Conservation (phyloP, 2,888 invertebrate species). For the Sarcophaga caerulescens region DNA sequence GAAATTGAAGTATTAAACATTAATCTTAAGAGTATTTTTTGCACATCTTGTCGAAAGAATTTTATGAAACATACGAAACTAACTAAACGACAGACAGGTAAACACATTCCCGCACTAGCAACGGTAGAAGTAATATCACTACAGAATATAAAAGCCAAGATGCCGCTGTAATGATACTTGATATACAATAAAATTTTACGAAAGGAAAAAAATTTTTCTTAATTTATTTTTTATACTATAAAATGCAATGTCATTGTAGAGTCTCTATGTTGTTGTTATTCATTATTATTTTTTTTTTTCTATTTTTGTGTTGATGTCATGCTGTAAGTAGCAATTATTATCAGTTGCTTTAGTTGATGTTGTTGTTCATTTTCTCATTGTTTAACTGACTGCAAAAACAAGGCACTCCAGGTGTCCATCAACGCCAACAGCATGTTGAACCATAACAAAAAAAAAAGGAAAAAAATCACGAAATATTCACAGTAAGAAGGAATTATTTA, state of each 20-base stretch:
- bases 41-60: conserved; percentile 21
- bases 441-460: not conserved
- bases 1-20: not conserved
- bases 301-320: conserved; percentile 52
- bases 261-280: not conserved
- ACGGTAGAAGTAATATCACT: not conserved
- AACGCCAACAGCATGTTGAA: conserved; percentile 49
- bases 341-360: conserved; percentile 20
- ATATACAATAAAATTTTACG: conserved; percentile 44
- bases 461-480: not conserved
- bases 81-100: conserved; percentile 25
- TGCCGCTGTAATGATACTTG: conserved; percentile 56
- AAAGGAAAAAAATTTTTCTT: not conserved
- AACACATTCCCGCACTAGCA: not conserved
- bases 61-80: conserved; percentile 33
- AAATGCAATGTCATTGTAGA: conserved; percentile 56
- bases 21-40: conserved; percentile 25
- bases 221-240: conserved; percentile 1
- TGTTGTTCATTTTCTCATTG: conserved; percentile 20
- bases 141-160: conserved; percentile 47
- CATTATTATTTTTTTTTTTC: not conserved
- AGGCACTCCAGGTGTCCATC: conserved; percentile 67
- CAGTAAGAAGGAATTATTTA: conserved; percentile 17
- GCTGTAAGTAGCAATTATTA: conserved; percentile 61
- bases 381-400: conserved; percentile 29